Evolutionary conservation across 2,888 invertebrate species (phyloP), one percentile per base, ranked within the genome.

Genomic region (Hydrotaea diabolus): DNA sequence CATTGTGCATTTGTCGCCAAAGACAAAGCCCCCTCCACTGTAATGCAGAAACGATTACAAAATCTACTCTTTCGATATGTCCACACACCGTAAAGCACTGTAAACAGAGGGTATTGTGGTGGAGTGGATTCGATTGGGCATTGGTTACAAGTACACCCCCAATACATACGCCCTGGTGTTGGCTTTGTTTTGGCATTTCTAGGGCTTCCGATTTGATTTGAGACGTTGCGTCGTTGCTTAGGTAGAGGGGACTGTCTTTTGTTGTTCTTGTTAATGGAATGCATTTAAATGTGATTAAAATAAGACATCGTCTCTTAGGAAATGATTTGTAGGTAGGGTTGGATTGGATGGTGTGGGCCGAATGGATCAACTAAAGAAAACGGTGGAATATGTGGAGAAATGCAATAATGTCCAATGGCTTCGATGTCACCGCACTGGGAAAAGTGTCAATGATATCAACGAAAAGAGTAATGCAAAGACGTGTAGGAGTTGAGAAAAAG

Each of bases 171-270:
- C 17, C n/a, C 13, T 55, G 53, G 26, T 49, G 69, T 57, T 3
- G 26, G 64, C 62, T 55, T 80, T 31, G 11, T 43, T 43, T 23
- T 39, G 43, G 76, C 82, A 85, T 66, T 85, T 85, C 4, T 77
- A 71, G 77, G 85, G 85, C 73, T 85, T 85, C 85, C 79, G 85
- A 82, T 85, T 85, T 85, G 69, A 85, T 85, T 82, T 80, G 39
- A 43, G 36, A 43, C 23, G 13, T 46, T 69, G 17, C 31, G 1
- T 9, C 23, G 19, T 0, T 62, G 62, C 46, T 9, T 66, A 39
- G 39, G 39, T 4, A 11, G 3, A 36, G 8, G 36, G n/a, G n/a
- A n/a, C 36, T n/a, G 43, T 17, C 49, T 75, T 74, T 74, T 36
- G 64, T 31, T 64, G 64, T 39, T 21, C 11, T 69, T 23, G 69